These are phyloP conservation scores for Phyllostomus discolor DNA, from an alignment of 2,113 vertebrate species.

Conservation along the genomic window DNA sequence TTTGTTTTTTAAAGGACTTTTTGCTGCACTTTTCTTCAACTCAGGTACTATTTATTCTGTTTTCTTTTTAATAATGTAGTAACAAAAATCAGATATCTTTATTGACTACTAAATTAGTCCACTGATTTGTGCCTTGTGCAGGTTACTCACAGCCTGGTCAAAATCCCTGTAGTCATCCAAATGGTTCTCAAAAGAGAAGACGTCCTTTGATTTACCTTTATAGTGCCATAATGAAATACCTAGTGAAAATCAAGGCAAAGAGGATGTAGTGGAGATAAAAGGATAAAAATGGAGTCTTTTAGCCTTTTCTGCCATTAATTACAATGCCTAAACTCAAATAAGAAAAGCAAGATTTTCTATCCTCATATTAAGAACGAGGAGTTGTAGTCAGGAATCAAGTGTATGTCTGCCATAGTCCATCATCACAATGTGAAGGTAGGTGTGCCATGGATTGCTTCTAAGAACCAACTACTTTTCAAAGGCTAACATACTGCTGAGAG, in stretches of 20 bases:
- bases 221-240: neutral
- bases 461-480: constrained; percentile 2
- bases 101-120: neutral
- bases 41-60: neutral
- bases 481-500: neutral
- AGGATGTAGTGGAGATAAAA: neutral
- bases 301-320: neutral
- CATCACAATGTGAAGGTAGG: neutral
- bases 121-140: neutral
- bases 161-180: neutral
- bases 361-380: neutral
- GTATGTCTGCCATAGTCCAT: neutral
- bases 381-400: neutral
- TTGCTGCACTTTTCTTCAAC: neutral
- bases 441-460: neutral
- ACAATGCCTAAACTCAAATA: neutral
- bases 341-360: neutral
- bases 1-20: neutral
- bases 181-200: neutral
- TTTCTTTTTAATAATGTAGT: constrained; percentile 10
- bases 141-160: neutral
- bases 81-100: neutral
- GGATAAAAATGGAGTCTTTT: neutral
- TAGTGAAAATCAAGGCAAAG: constrained; percentile 20
- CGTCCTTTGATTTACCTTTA: neutral